These are phyloP conservation scores for Dolomedes plantarius DNA, from an alignment of 2,888 invertebrate genomes.

Conservation along the genomic window DNA sequence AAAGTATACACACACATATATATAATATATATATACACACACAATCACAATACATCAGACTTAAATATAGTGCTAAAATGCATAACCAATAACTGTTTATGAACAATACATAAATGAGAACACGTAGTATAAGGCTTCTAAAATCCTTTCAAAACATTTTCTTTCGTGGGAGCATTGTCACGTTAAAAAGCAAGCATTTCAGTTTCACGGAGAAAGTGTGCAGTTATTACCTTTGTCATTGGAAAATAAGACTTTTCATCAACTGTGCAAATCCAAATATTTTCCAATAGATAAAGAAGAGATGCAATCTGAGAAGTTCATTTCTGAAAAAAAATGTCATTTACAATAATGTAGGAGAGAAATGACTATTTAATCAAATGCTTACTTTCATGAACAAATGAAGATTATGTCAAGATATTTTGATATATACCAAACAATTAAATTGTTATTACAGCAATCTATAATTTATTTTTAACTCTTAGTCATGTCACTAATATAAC, in stretches of 20 bases:
- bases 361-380: background rate
- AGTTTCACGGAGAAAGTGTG: conserved; percentile 44
- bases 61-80: background rate
- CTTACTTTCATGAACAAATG: background rate
- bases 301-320: conserved; percentile 54
- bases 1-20: background rate
- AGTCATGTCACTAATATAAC: too few relatives aligned
- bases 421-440: too few relatives aligned
- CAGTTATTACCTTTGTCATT: conserved; percentile 68
- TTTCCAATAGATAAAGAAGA: conserved; percentile 47
- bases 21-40: background rate
- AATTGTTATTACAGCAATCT: too few relatives aligned
- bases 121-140: background rate
- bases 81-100: background rate
- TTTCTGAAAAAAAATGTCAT: conserved; percentile 67
- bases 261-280: conserved; percentile 53
- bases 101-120: background rate
- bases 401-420: too few relatives aligned
- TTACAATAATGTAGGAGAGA: conserved; percentile 23
- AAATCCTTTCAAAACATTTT: background rate
- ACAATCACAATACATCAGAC: background rate
- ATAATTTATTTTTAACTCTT: too few relatives aligned
- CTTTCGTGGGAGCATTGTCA: background rate
- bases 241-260: conserved; percentile 61
- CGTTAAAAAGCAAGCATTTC: conserved; percentile 10